Percentiles rank a stretch among this genome's conserved stretches.
phyloP scores from a whole-genome alignment of 2,888 invertebrate genomes.

The Caradrina clavipalpis region DNA sequence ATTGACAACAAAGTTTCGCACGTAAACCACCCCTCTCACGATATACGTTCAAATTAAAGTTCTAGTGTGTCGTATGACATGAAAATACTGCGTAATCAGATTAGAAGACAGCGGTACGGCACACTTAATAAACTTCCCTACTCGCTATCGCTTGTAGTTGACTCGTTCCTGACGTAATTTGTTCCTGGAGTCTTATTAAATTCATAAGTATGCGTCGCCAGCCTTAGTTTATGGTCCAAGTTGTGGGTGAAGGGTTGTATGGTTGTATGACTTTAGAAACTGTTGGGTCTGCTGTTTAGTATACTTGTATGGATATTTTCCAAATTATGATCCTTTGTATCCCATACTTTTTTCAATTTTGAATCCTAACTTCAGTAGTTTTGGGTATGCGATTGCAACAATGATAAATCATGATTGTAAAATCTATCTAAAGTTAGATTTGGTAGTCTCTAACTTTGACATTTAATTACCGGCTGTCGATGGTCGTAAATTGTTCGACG shows the following conservation, averaged over 20 bases:
- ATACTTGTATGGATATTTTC: conserved; percentile 18
- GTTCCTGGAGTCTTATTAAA: conserved; percentile 84
- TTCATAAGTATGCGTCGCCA: conserved; percentile 83
- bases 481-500: no score
- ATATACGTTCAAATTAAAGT: conserved; percentile 57
- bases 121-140: conserved; percentile 69
- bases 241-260: conserved; percentile 55
- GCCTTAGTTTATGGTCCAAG: conserved; percentile 69
- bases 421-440: background rate
- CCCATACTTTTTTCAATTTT: background rate
- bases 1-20: conserved; percentile 25
- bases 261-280: conserved; percentile 44
- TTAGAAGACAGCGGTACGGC: conserved; percentile 64
- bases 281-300: conserved; percentile 37
- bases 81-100: conserved; percentile 68
- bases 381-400: background rate
- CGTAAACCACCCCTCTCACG: conserved; percentile 27
- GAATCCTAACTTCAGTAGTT: background rate
- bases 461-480: background rate
- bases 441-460: background rate
- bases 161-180: conserved; percentile 78
- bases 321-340: conserved; percentile 15
- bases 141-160: conserved; percentile 71
- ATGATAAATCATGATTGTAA: background rate
- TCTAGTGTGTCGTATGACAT: conserved; percentile 52